A percentile compares a stretch with the other conserved stretches of the same genome.
Evolutionary conservation across 2,797 vertebrate species (phyloP).

Genomic region (Molossus molossus): DNA sequence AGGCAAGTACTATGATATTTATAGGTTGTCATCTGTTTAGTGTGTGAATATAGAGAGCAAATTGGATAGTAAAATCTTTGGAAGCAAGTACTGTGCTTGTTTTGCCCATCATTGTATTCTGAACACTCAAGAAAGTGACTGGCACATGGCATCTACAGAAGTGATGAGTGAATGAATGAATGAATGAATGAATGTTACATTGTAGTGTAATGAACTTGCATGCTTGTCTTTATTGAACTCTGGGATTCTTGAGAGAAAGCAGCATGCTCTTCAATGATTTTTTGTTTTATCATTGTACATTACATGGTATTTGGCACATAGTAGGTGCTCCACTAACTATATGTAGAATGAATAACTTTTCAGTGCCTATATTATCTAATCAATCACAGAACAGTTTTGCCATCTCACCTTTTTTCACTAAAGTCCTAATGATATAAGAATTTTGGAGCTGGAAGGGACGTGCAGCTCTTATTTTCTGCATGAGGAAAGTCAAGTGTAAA

Average conservation of each 20-base stretch:
- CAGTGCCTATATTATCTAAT: background rate
- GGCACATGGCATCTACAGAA: background rate
- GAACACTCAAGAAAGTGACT: background rate
- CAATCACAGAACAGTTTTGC: background rate
- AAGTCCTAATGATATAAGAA: conserved; percentile 38
- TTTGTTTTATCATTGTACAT: background rate
- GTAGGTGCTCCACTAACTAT: background rate
- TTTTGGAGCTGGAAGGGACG: conserved; percentile 14
- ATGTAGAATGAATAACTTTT: conserved; percentile 41
- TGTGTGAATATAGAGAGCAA: background rate
- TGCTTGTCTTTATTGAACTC: background rate
- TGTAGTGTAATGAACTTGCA: background rate
- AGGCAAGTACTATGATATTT: background rate
- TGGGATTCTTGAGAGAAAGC: conserved; percentile 54
- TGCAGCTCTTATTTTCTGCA: conserved; percentile 28
- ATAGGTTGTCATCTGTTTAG: conserved; percentile 32
- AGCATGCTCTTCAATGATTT: conserved; percentile 43
- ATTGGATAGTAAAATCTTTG: background rate
- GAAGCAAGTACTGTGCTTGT: background rate
- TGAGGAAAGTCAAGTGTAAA: conserved; percentile 38
- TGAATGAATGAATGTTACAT: conserved; percentile 3
- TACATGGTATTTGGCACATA: background rate
- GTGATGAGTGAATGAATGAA: conserved; percentile 31
- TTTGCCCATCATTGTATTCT: conserved; percentile 22
- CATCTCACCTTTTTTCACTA: background rate